Evolutionary conservation across 37 sponge, comb jelly and placozoan genomes (phyloP), one percentile per base, ranked within the genome.

Genomic region (Diacarnus erythraeanus): DNA sequence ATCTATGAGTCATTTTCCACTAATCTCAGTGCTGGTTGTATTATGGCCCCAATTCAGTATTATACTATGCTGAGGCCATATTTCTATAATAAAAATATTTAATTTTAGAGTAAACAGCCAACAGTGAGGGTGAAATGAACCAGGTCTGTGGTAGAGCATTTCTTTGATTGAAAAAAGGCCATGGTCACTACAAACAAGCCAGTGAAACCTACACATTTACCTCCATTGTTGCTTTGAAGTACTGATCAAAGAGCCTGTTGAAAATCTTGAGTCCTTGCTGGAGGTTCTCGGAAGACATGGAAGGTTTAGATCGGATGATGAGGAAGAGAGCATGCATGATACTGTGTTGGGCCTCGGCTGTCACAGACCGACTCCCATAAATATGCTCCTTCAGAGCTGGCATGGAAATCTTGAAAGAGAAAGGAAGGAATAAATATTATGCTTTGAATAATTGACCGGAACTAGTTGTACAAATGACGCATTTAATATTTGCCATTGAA

Each of bases 311-410:
- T 22, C 65, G 72, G 26, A 88, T 60, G 35, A 82, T 18, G 20
- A 80, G 74, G 39, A 78, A 88, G 26, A 79, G 47, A 3, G 78
- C 57, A 30, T 88, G 88, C 88, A 88, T 88, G 31, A 78, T 59
- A 29, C 66, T 77, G 22, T 71, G 78, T 69, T 81, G 77, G 6
- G 88, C 83, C 61, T 77, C 72, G 1, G 67, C 79, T 34, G 38
- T 33, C 30, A 30, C 42, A 12, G 77, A 63, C 17, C 31, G 72
- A 20, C 51, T 38, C 3, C 63, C 70, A 77, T 84, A 84, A 29
- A 84, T 61, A 43, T 71, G 72, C 72, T 71, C 64, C 43, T 42
- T 70, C 63, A 71, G 47, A 36, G 71, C 59, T 8, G 56, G 85
- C 77, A 84, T 69, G 40, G 70, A 84, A 59, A 84, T 59, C 78